A percentile compares a stretch with the other conserved stretches of the same genome.
These are phyloP conservation scores for Oreohelix idahoensis DNA, from an alignment of 1,140 invertebrate species.

Conservation along the genomic window DNA sequence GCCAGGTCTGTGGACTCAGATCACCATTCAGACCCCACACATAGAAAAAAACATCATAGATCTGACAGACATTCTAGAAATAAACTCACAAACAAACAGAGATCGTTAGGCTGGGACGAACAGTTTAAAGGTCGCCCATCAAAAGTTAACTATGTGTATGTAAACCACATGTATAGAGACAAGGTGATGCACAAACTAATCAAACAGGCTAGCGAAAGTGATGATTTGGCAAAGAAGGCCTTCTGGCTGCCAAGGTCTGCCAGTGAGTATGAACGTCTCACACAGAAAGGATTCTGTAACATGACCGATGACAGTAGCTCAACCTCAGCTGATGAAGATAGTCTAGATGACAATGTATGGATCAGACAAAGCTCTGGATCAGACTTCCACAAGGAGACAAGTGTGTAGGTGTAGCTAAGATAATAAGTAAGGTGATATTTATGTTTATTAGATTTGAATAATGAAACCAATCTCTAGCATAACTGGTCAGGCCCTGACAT, in stretches of 20 bases:
- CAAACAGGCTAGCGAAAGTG: slow-evolving; percentile 55
- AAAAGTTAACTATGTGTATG: slow-evolving; percentile 67
- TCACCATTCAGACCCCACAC: slow-evolving; percentile 68
- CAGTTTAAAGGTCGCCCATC: slow-evolving; percentile 56
- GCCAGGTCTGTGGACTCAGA: slow-evolving; percentile 61
- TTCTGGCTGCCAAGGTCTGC: slow-evolving; percentile 63
- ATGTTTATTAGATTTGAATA: too few relatives aligned
- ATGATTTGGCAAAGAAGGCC: slow-evolving; percentile 55
- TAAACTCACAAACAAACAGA: slow-evolving; percentile 56
- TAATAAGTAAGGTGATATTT: too few relatives aligned
- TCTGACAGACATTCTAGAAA: slow-evolving; percentile 50
- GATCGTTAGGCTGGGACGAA: slow-evolving; percentile 66
- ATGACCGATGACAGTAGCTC: slow-evolving; percentile 59
- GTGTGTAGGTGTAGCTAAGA: slow-evolving; percentile 51
- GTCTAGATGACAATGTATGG: slow-evolving; percentile 64
- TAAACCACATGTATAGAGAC: slow-evolving; percentile 67
- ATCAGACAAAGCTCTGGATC: slow-evolving; percentile 57
- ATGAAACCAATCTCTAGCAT: too few relatives aligned
- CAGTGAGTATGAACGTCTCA: slow-evolving; percentile 60
- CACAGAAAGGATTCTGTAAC: slow-evolving; percentile 52
- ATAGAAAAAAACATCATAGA: slow-evolving; percentile 54
- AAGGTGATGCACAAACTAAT: slow-evolving; percentile 64
- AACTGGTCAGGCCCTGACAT: too few relatives aligned
- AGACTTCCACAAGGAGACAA: slow-evolving; percentile 67
- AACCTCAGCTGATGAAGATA: slow-evolving; percentile 55